Evolutionary conservation across 2,113 vertebrate species (phyloP).

Genomic region (Catharus fuscescens): DNA sequence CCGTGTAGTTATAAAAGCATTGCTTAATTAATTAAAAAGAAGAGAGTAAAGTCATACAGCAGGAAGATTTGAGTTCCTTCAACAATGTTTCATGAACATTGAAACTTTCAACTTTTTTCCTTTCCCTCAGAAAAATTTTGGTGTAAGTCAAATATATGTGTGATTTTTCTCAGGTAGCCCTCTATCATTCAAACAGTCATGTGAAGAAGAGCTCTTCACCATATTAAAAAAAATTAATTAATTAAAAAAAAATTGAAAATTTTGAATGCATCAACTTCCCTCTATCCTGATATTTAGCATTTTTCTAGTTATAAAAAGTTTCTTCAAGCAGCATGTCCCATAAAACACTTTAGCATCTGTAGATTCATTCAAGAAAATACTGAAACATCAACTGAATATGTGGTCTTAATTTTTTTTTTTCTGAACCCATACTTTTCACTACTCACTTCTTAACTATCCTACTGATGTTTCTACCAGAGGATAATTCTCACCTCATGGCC

Average conservation of each 20-base stretch:
- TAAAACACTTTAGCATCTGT: neutral
- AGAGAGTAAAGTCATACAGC: neutral
- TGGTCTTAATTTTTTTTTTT: neutral
- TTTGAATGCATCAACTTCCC: neutral
- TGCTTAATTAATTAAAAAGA: neutral
- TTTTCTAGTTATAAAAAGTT: neutral
- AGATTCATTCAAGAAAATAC: neutral
- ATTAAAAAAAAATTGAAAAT: neutral
- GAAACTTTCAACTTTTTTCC: neutral
- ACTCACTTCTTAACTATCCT: neutral
- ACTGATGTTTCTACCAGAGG: neutral
- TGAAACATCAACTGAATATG: neutral
- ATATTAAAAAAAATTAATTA: neutral
- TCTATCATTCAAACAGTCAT: neutral
- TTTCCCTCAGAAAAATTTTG: neutral
- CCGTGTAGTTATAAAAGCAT: neutral
- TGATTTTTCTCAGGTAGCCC: neutral
- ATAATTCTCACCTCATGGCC: neutral
- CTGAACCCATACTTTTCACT: neutral
- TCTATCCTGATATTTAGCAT: neutral
- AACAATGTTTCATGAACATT: neutral
- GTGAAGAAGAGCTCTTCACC: neutral
- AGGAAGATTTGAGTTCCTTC: neutral
- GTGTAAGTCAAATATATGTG: accelerated
- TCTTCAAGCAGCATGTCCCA: neutral